Evolutionary conservation across 2,797 vertebrate genomes (phyloP).

Genomic region (Brachyrhaphis roseni): DNA sequence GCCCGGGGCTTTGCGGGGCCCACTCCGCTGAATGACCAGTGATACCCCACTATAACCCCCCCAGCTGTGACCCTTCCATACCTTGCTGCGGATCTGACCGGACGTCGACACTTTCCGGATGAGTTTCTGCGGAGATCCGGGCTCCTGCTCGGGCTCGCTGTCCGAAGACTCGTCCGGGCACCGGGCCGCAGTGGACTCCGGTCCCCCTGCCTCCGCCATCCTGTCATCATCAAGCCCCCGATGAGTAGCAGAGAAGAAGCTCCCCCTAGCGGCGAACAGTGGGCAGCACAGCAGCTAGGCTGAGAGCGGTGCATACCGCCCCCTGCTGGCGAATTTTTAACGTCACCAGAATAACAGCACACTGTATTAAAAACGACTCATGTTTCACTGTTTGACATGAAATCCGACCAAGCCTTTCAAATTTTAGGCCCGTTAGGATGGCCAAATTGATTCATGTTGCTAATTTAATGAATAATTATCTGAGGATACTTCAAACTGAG

Average conservation of each 20-base stretch:
- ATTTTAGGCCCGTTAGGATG: background rate
- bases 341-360: background rate
- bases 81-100: conserved; percentile 96
- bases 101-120: conserved; percentile 96
- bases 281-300: background rate
- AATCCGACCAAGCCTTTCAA: background rate
- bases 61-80: conserved; percentile 50
- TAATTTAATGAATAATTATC: background rate
- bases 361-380: background rate
- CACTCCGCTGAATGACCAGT: conserved; percentile 29
- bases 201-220: conserved; percentile 82
- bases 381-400: background rate
- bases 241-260: conserved; percentile 55
- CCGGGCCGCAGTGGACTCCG: conserved; percentile 77
- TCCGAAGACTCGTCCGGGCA: conserved; percentile 92
- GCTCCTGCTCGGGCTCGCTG: conserved; percentile 94
- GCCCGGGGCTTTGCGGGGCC: conserved; percentile 29
- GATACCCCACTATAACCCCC: background rate
- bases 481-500: background rate
- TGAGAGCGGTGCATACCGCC: background rate
- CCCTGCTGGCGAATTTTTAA: conserved; percentile 20
- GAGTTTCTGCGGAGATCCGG: conserved; percentile 91
- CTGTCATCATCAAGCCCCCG: conserved; percentile 65
- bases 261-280: conserved; percentile 73
- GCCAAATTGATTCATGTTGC: background rate